These are phyloP conservation scores for Balanococcus diminutus DNA, from an alignment of 2,888 invertebrate genomes.

Conservation along the genomic window DNA sequence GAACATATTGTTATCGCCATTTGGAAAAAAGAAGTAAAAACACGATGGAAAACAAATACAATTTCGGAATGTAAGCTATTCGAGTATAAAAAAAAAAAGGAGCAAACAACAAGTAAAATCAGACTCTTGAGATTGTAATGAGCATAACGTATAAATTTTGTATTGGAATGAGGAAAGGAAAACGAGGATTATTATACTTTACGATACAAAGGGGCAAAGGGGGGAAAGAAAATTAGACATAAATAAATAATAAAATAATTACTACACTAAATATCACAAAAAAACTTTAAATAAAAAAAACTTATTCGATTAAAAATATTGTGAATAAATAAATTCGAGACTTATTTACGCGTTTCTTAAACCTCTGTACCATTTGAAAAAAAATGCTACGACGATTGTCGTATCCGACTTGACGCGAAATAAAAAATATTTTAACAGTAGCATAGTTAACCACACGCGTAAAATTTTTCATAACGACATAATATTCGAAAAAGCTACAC, in stretches of 20 bases:
- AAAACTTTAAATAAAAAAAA: conserved; percentile 9
- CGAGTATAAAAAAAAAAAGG: not conserved
- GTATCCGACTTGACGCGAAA: not conserved
- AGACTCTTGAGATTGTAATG: not conserved
- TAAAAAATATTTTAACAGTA: too few relatives aligned
- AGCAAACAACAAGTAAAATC: not conserved
- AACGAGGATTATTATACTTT: not conserved
- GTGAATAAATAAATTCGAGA: conserved; percentile 5
- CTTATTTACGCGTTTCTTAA: not conserved
- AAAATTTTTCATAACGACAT: not conserved
- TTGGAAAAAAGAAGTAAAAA: not conserved
- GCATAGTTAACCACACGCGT: not conserved
- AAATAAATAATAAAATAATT: conserved; percentile 28
- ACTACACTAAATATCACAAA: conserved; percentile 53
- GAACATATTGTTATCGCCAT: not conserved
- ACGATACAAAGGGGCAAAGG: too few relatives aligned
- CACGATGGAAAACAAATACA: not conserved
- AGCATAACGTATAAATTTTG: not conserved
- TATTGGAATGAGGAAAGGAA: conserved; percentile 24
- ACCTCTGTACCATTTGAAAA: not conserved
- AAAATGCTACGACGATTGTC: not conserved
- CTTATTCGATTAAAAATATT: conserved; percentile 12
- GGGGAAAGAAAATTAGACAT: not conserved
- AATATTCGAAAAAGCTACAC: not conserved
- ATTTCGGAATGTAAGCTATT: not conserved